A percentile compares a stretch with the other conserved stretches of the same genome.
These are phyloP conservation scores for Euphydryas editha DNA, from an alignment of 2,888 invertebrate genomes.

Conservation along the genomic window DNA sequence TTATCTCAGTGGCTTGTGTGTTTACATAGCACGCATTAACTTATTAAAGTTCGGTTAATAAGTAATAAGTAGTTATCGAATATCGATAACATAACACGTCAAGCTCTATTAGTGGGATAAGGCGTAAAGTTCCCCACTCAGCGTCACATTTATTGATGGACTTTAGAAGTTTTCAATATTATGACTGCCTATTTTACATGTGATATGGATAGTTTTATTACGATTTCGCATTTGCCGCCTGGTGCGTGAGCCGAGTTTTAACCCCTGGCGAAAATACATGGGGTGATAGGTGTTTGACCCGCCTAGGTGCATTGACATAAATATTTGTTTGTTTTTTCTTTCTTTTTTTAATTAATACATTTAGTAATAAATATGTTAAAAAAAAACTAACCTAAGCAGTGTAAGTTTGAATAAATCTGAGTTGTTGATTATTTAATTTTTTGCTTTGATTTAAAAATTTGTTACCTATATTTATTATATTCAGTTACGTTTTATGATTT, in stretches of 20 bases:
- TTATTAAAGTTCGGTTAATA: constrained; percentile 30
- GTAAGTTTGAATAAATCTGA: background rate
- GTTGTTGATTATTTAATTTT: background rate
- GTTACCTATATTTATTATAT: no score
- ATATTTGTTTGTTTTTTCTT: constrained; percentile 5
- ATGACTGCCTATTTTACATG: constrained; percentile 80
- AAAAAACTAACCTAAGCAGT: background rate
- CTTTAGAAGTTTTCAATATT: constrained; percentile 83
- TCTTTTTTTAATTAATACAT: no score
- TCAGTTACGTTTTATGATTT: no score
- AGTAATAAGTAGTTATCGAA: constrained; percentile 32
- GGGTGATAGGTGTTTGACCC: constrained; percentile 49
- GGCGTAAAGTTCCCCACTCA: constrained; percentile 70
- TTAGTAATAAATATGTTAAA: background rate
- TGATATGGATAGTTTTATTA: constrained; percentile 80
- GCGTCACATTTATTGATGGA: constrained; percentile 82
- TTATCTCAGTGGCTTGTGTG: constrained; percentile 36
- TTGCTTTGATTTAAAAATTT: no score
- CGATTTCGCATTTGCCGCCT: constrained; percentile 83
- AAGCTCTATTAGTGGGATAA: constrained; percentile 50
- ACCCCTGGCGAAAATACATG: constrained; percentile 45
- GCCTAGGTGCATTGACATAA: constrained; percentile 18
- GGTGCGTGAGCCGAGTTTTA: constrained; percentile 71
- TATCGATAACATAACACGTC: constrained; percentile 31
- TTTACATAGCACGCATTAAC: constrained; percentile 34